Conservation (phyloP, 1,140 invertebrate species). For the Lysiphlebus fabarum region DNA sequence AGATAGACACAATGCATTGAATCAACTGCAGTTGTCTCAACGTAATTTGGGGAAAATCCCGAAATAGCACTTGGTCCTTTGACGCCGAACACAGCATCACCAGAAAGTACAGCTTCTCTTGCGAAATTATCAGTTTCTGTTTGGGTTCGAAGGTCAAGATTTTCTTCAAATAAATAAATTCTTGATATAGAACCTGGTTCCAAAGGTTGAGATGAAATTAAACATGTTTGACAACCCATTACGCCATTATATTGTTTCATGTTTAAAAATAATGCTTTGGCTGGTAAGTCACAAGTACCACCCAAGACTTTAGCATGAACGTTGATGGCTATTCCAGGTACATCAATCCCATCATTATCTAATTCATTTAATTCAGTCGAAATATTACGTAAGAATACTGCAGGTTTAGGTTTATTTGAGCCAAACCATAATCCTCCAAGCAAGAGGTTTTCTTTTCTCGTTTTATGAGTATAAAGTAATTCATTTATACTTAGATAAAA, state of each 20-base stretch:
- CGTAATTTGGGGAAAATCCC: slow-evolving; percentile 19
- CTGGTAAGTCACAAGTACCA: too few relatives aligned
- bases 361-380: slow-evolving; percentile 13
- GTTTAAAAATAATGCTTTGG: too few relatives aligned
- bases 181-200: too few relatives aligned
- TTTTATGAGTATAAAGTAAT: slow-evolving; percentile 16
- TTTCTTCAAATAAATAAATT: background rate
- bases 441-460: slow-evolving; percentile 20
- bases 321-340: too few relatives aligned
- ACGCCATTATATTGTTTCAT: slow-evolving; percentile 21
- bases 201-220: background rate
- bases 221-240: slow-evolving; percentile 22
- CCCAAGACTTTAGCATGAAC: too few relatives aligned
- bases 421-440: slow-evolving; percentile 25
- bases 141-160: background rate
- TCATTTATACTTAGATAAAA: slow-evolving; percentile 33
- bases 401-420: slow-evolving; percentile 15
- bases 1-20: slow-evolving; percentile 27
- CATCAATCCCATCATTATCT: too few relatives aligned
- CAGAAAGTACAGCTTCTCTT: background rate
- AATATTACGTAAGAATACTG: slow-evolving; percentile 17
- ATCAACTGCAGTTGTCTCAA: slow-evolving; percentile 23
- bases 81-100: slow-evolving; percentile 6
- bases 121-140: slow-evolving; percentile 7
- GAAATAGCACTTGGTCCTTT: slow-evolving; percentile 22